These are phyloP conservation scores for Brachypodius melanocephalos DNA, from an alignment of 2,113 vertebrate species.

Conservation along the genomic window DNA sequence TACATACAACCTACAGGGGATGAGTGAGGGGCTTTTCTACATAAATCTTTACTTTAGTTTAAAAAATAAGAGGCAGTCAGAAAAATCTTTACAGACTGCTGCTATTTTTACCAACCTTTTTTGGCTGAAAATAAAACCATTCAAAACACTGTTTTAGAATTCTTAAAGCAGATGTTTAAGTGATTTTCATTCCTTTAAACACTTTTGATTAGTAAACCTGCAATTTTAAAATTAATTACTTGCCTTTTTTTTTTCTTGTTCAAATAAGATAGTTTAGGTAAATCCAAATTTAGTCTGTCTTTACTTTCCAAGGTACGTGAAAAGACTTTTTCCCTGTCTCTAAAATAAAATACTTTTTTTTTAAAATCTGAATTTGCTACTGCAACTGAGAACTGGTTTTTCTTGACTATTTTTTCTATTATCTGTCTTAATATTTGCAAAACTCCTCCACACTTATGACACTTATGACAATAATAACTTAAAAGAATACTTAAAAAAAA, in stretches of 20 bases:
- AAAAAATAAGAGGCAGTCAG: neutral
- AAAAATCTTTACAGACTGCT: neutral
- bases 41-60: neutral
- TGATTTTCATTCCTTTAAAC: neutral
- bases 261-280: neutral
- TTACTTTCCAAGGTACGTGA: neutral
- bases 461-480: neutral
- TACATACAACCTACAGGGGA: neutral
- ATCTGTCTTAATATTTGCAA: neutral
- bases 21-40: neutral
- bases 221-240: neutral
- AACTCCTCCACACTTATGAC: neutral
- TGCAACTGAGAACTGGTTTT: neutral
- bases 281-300: neutral
- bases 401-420: neutral
- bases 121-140: neutral
- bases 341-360: neutral
- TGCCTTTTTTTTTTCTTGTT: neutral
- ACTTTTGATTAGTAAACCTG: neutral
- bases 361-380: neutral
- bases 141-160: neutral
- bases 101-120: neutral
- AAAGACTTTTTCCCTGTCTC: neutral
- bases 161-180: neutral
- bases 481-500: fast-evolving